Conservation (phyloP, 53 echinoderm and acorn worm genomes). For the Holothuria leucospilota region DNA sequence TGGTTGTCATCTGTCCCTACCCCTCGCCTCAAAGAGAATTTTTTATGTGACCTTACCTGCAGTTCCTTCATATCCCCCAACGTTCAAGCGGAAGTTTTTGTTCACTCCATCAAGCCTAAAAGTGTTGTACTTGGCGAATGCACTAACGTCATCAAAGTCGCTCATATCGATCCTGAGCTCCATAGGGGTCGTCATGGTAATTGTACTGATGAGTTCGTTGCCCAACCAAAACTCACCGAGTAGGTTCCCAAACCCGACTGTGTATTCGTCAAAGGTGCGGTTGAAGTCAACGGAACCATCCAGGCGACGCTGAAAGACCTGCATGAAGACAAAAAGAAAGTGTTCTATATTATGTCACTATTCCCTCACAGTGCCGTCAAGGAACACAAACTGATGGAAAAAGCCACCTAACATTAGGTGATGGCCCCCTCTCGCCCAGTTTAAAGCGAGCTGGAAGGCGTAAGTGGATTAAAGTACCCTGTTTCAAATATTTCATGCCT, state of each 20-base stretch:
- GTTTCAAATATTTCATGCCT: no score
- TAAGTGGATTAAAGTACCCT: no score
- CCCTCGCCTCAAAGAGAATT: no score
- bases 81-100: conserved; percentile 59
- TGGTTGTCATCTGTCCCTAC: no score
- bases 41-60: conserved; percentile 63
- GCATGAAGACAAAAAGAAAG: background rate
- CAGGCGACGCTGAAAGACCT: conserved; percentile 76
- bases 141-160: conserved; percentile 64
- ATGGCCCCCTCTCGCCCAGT: no score
- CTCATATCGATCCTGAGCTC: conserved; percentile 72
- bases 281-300: conserved; percentile 77
- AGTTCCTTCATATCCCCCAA: conserved; percentile 64
- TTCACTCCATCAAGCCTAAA: conserved; percentile 53
- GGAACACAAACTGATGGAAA: no score
- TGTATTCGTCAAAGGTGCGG: conserved; percentile 69
- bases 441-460: no score
- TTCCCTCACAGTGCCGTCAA: no score
- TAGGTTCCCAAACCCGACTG: conserved; percentile 67
- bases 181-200: conserved; percentile 64
- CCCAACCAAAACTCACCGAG: conserved; percentile 81
- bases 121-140: conserved; percentile 62
- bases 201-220: conserved; percentile 68
- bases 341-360: no score
- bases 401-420: no score